Conservation (phyloP, 2,888 invertebrate species). For the Rotaria macrura region DNA sequence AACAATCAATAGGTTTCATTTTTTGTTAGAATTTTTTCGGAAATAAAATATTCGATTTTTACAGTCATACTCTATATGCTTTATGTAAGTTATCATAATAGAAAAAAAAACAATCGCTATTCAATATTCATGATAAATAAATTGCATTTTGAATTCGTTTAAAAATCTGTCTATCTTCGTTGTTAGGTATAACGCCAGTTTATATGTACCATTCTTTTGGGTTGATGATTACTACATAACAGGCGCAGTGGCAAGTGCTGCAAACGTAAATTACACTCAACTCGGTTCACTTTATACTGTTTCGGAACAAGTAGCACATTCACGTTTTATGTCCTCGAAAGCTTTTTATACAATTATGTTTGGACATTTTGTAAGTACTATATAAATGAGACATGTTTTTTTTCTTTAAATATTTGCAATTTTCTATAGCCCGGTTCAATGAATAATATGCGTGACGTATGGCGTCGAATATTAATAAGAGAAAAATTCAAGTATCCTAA, state of each 20-base stretch:
- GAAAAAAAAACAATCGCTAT: too few relatives aligned
- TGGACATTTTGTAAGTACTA: background rate
- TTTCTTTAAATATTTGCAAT: background rate
- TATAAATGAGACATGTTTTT: background rate
- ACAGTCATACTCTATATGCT: too few relatives aligned
- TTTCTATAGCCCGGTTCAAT: background rate
- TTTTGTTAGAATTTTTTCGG: too few relatives aligned
- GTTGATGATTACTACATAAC: slow-evolving; percentile 33
- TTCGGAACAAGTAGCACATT: background rate
- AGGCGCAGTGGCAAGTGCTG: slow-evolving; percentile 8
- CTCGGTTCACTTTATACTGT: slow-evolving; percentile 25
- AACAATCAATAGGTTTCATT: too few relatives aligned
- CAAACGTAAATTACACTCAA: slow-evolving; percentile 4
- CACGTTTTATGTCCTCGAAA: background rate
- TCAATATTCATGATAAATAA: too few relatives aligned
- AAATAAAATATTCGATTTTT: too few relatives aligned
- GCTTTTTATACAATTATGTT: slow-evolving; percentile 16
- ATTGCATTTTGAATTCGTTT: too few relatives aligned
- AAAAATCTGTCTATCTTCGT: background rate
- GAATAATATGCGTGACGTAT: slow-evolving; percentile 2
- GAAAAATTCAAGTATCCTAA: background rate
- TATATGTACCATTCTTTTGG: slow-evolving; percentile 27
- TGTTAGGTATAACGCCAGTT: slow-evolving; percentile 17
- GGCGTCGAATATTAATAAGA: background rate
- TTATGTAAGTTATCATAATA: too few relatives aligned